Base-by-base conservation (phyloP, 2,113 vertebrate species). In the Misgurnus anguillicaudatus region DNA sequence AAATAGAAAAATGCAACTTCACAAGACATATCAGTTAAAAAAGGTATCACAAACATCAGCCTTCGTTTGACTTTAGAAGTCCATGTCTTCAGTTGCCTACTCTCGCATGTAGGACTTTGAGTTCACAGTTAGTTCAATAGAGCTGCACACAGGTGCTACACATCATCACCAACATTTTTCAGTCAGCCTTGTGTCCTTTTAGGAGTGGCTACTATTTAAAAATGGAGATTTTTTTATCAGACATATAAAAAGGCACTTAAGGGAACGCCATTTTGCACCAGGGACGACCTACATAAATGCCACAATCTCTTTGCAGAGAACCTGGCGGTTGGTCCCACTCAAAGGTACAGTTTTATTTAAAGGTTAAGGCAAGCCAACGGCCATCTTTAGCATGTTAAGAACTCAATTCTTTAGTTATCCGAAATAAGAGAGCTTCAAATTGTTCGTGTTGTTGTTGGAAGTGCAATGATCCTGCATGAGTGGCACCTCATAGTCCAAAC, bases 341-440 rank as follows among this genome's bases (percentile, higher is more conserved):
- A 39, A 17, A 10, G 21, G 70, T 48, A 10, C 7, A 19, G 6
- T 72, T 19, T 24, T 39, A 62, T 13, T 6, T 24, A 2, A 21
- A 17, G 41, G 69, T 17, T 21, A 45, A 53, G 11, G 45, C 51
- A 48, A 51, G 55, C 9, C 61, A 41, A 57, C 11, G 6, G 76
- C 14, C 41, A 36, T 41, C 57, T 64, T 72, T 60, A 64, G 21
- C 10, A 42, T 45, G 45, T 55, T 7, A 19, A 45, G 41, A 38
- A 36, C 24, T 53, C 39, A 17, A 13, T 65, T 72, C 9, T 0
- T 19, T 31, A 64, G 1, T 39, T 76, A 86, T 94, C 91, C 97
- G 90, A 96, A 95, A 79, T 96, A 97, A 19, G 93, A 95, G 36
- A 94, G 94, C 83, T 95, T 96, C 60, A 92, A 85, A 24, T 89